Conservation (phyloP, 2,888 invertebrate species). For the Nomada flava region DNA sequence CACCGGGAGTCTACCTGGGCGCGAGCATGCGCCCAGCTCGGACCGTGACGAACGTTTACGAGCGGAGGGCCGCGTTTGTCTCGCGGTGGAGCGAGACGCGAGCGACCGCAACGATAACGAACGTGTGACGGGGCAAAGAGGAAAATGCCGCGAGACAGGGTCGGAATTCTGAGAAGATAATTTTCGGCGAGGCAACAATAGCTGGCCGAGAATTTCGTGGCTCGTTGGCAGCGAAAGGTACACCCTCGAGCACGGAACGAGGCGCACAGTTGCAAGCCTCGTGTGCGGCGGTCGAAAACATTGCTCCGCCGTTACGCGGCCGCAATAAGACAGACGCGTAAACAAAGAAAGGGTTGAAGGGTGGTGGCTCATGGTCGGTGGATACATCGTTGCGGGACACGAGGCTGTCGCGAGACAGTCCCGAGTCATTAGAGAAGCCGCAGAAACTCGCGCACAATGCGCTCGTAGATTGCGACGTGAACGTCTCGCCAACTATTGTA, state of each 20-base stretch:
- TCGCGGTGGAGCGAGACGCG: not conserved
- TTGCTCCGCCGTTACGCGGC: constrained; percentile 76
- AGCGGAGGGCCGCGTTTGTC: constrained; percentile 13
- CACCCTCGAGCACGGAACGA: constrained; percentile 5
- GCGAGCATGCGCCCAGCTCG: too few species aligned
- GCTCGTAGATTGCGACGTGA: constrained; percentile 52
- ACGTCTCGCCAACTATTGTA: constrained; percentile 25
- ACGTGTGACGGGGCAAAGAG: constrained; percentile 29
- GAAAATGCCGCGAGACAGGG: not conserved
- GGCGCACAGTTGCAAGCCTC: not conserved
- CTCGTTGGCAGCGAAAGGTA: constrained; percentile 45
- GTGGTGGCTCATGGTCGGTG: constrained; percentile 15
- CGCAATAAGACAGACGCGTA: constrained; percentile 75
- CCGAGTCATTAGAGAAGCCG: constrained; percentile 74
- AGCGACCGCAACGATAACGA: constrained; percentile 40
- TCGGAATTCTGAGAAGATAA: constrained; percentile 59
- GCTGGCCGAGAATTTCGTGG: constrained; percentile 55
- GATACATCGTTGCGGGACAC: constrained; percentile 31
- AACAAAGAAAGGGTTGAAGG: constrained; percentile 65
- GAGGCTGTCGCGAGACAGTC: constrained; percentile 64
- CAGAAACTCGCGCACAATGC: constrained; percentile 69
- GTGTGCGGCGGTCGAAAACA: constrained; percentile 69
- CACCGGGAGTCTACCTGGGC: not conserved
- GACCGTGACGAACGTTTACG: constrained; percentile 30
- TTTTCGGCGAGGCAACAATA: constrained; percentile 59